These are phyloP conservation scores for Phocoena phocoena DNA, from an alignment of 2,113 vertebrate genomes.

Conservation along the genomic window DNA sequence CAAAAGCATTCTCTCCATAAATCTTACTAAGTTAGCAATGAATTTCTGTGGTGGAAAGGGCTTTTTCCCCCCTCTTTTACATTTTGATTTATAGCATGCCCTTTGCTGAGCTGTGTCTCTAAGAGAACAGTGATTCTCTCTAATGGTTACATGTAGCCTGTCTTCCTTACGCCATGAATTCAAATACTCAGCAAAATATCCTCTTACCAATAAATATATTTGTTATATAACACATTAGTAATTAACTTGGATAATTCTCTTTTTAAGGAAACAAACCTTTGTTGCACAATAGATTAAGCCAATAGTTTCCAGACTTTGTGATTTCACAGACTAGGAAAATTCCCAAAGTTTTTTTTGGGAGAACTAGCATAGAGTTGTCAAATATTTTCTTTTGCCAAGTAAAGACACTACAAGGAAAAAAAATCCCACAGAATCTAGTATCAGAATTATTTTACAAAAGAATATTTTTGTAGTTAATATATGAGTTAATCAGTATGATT, in stretches of 20 bases:
- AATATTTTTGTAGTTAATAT: not conserved
- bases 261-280: not conserved
- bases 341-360: not conserved
- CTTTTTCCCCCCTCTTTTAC: not conserved
- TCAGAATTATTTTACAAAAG: slow-evolving; percentile 30
- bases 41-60: not conserved
- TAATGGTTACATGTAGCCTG: not conserved
- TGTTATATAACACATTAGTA: not conserved
- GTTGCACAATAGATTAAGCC: slow-evolving; percentile 13
- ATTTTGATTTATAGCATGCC: not conserved
- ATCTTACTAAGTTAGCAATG: slow-evolving; percentile 37
- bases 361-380: not conserved
- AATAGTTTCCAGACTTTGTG: slow-evolving; percentile 33
- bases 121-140: not conserved
- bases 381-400: slow-evolving; percentile 41
- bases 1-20: slow-evolving; percentile 7
- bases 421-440: not conserved
- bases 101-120: not conserved
- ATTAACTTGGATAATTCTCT: slow-evolving; percentile 15
- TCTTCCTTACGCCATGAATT: not conserved
- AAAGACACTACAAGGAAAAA: not conserved
- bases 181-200: not conserved
- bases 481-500: not conserved
- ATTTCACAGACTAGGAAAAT: slow-evolving; percentile 46
- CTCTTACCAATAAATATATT: slow-evolving; percentile 23